Evolutionary conservation across 2,888 invertebrate species (phyloP), one percentile per base, ranked within the genome.

Genomic region (Lasioglossum zephyrum): DNA sequence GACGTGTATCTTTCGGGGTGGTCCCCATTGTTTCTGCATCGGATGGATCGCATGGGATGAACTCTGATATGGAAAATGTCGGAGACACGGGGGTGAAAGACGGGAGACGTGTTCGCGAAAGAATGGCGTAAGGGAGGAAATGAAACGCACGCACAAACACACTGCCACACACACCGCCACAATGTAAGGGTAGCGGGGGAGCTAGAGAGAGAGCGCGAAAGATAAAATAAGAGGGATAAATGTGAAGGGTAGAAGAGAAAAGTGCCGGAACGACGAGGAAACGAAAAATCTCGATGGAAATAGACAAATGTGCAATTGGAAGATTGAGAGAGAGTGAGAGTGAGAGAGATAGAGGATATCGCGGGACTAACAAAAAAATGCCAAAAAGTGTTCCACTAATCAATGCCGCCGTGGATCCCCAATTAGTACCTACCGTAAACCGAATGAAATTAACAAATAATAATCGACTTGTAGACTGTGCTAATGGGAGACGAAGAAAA

Each of bases 341-440:
- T 11, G 60, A n/a, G 60, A 47, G 8, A 39, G 66, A 39, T 69
- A 39, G 22, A 36, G 22, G 22, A 69, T 79, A 81, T 57, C 84
- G 82, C 80, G 88, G 85, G 86, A 89, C 85, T 88, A 86, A 85
- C 79, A 78, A 72, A 74, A 81, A 91, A 86, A 91, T 92, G 91
- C 91, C 91, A 91, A 91, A 90, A 91, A 92, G 92, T 91, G 92
- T 91, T 92, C 92, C 89, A 88, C 86, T 90, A 80, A 88, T 84
- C 79, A 88, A 87, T 88, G 85, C 88, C 87, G 88, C 85, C 86
- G 87, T 90, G 89, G 90, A 89, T 91, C 91, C 89, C 89, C 90
- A 81, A 88, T 82, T 87, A 86, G 79, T 87, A 91, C 77, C 89
- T 86, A 87, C 36, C 81, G 39, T 72, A 72, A 78, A 84, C 36